A percentile compares a stretch with the other conserved stretches of the same genome.
These are phyloP conservation scores for Agrilus biguttatus DNA, from an alignment of 2,888 invertebrate species.

Conservation along the genomic window DNA sequence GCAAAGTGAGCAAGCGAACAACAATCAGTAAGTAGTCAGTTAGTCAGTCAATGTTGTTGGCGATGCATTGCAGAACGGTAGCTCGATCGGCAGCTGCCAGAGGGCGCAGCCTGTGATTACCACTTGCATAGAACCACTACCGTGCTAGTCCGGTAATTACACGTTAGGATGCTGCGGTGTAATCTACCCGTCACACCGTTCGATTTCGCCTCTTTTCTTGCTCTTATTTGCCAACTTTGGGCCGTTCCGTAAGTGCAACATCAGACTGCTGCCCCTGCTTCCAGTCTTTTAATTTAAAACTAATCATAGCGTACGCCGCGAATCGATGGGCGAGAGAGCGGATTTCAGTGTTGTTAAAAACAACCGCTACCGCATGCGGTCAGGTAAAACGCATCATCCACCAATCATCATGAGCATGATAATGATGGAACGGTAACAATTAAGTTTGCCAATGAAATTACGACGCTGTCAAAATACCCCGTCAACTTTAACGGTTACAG, in stretches of 20 bases:
- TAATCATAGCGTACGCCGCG: not conserved
- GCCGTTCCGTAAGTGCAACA: conserved; percentile 11
- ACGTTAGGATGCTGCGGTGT: conserved; percentile 18
- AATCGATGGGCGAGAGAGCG: too few relatives aligned
- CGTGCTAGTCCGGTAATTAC: conserved; percentile 21
- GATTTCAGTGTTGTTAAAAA: too few relatives aligned
- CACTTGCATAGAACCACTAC: conserved; percentile 28
- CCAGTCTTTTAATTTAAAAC: conserved; percentile 6
- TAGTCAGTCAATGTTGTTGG: too few relatives aligned
- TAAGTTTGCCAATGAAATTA: too few relatives aligned
- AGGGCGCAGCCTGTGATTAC: conserved; percentile 25
- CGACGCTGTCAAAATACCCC: too few relatives aligned
- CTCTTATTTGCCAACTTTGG: conserved; percentile 14
- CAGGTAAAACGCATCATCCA: too few relatives aligned
- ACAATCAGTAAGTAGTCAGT: too few relatives aligned
- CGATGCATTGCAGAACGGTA: conserved; percentile 18
- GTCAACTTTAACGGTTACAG: too few relatives aligned
- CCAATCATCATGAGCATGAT: too few relatives aligned
- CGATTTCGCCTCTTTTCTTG: conserved; percentile 8
- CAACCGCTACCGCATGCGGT: too few relatives aligned
- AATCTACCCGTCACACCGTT: conserved; percentile 20
- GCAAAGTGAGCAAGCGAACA: too few relatives aligned
- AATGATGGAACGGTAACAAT: too few relatives aligned
- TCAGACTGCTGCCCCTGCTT: not conserved
- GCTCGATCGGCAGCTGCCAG: conserved; percentile 19